Conservation (phyloP, 2,113 vertebrate species). For the Hippocampus mohnikei region DNA sequence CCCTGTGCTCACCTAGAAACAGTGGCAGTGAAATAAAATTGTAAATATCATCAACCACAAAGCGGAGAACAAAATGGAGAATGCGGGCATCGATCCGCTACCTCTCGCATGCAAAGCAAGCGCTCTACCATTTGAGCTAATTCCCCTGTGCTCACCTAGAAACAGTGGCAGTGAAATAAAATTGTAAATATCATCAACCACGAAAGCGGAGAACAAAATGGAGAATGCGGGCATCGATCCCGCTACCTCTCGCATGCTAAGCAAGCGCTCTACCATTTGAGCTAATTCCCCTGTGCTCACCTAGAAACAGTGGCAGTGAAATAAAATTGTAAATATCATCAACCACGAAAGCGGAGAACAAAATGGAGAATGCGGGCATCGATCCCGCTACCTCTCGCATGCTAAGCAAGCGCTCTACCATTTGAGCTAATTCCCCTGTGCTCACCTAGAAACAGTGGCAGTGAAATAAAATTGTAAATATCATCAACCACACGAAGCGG, state of each 20-base stretch:
- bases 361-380: slow-evolving; percentile 59
- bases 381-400: slow-evolving; percentile 76
- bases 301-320: no score
- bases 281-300: slow-evolving; percentile 68
- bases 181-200: no score
- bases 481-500: no score
- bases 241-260: slow-evolving; percentile 77
- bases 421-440: slow-evolving; percentile 77
- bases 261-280: slow-evolving; percentile 83
- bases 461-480: no score
- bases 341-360: no score
- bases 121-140: slow-evolving; percentile 83
- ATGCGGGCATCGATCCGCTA: slow-evolving; percentile 70
- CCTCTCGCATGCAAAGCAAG: slow-evolving; percentile 77
- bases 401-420: slow-evolving; percentile 81
- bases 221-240: slow-evolving; percentile 66
- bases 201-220: neutral
- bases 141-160: slow-evolving; percentile 8
- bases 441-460: no score
- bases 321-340: no score
- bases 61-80: slow-evolving; percentile 27
- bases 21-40: no score
- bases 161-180: no score
- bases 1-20: slow-evolving; percentile 29
- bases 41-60: no score